Conservation (phyloP, 2,113 vertebrate species). For the Xerus inauris region DNA sequence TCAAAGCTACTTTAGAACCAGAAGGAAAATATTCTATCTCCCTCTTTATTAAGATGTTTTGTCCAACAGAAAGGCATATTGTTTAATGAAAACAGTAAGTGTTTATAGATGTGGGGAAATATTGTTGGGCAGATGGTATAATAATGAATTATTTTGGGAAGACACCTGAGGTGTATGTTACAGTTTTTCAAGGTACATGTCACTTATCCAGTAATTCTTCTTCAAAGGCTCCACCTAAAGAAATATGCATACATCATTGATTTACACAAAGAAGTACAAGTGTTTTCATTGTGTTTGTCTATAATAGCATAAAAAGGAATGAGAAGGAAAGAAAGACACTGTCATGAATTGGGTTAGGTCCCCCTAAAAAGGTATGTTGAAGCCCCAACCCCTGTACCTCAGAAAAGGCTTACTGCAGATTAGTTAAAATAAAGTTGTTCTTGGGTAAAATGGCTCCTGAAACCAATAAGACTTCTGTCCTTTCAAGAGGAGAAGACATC, state of each 20-base stretch:
- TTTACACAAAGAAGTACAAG: background rate
- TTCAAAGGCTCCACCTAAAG: background rate
- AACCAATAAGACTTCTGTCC: background rate
- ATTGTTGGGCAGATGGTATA: background rate
- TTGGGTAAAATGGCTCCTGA: background rate
- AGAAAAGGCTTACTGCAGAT: background rate
- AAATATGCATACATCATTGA: background rate
- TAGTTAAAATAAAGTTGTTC: background rate
- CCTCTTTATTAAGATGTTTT: constrained; percentile 13
- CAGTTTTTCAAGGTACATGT: background rate
- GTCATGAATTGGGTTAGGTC: background rate
- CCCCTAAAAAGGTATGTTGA: background rate
- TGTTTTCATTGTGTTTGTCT: background rate
- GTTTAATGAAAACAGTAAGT: background rate
- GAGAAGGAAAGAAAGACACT: background rate
- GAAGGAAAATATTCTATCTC: background rate
- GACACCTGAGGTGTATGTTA: background rate
- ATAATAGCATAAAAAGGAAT: background rate
- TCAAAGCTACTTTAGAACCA: background rate
- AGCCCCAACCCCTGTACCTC: background rate
- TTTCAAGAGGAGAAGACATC: background rate
- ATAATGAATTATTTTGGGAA: background rate
- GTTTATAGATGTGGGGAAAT: background rate
- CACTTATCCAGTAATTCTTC: background rate
- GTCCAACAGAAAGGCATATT: background rate